A percentile compares a stretch with the other conserved stretches of the same genome.
These are phyloP conservation scores for Theretra japonica DNA, from an alignment of 2,888 invertebrate species.

Conservation along the genomic window DNA sequence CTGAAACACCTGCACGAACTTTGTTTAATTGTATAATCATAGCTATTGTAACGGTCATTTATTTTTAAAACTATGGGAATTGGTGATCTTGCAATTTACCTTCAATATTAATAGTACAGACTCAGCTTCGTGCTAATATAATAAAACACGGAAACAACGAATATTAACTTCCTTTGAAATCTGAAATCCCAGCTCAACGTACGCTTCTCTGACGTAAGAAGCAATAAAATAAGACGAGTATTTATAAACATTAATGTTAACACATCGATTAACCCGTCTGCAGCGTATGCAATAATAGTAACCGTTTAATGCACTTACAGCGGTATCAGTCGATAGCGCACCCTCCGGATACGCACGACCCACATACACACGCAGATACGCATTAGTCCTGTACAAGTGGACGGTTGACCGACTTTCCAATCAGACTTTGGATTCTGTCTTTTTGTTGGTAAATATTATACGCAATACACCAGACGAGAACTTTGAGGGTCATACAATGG, in stretches of 20 bases:
- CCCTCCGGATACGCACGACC: slow-evolving; percentile 77
- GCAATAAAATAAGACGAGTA: not conserved
- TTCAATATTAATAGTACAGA: no score
- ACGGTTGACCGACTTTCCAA: slow-evolving; percentile 56
- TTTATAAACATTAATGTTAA: slow-evolving; percentile 13
- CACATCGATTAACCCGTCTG: slow-evolving; percentile 19
- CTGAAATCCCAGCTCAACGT: not conserved
- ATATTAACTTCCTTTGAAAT: no score
- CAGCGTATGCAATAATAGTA: slow-evolving; percentile 44
- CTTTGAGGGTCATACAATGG: not conserved
- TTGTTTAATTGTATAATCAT: no score
- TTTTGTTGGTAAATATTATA: slow-evolving; percentile 14
- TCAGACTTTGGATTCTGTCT: slow-evolving; percentile 24
- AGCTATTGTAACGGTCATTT: no score
- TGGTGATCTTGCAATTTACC: no score
- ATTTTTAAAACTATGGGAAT: no score
- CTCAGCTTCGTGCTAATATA: no score
- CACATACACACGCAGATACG: slow-evolving; percentile 52
- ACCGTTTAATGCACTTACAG: slow-evolving; percentile 64
- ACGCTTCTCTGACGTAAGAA: not conserved
- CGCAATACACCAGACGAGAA: not conserved
- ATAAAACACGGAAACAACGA: no score
- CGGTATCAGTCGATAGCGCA: slow-evolving; percentile 59
- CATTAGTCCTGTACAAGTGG: slow-evolving; percentile 50
- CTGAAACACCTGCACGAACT: no score